These are phyloP conservation scores for Epistrophella euchroma DNA, from an alignment of 2,888 invertebrate genomes.

Conservation along the genomic window DNA sequence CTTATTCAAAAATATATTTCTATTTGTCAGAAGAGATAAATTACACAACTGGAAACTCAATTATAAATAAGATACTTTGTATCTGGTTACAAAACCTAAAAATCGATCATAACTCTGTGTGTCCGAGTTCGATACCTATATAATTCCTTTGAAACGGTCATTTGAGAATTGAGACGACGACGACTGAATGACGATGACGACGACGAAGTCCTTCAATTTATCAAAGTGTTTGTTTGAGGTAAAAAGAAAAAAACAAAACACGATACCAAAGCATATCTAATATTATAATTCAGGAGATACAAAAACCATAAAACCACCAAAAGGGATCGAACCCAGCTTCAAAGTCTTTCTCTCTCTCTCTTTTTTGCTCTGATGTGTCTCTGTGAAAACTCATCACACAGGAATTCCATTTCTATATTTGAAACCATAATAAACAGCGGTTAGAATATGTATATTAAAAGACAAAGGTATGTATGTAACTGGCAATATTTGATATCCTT, in stretches of 20 bases:
- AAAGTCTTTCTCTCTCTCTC: background rate
- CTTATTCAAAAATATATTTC: background rate
- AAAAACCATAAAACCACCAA: slow-evolving; percentile 20
- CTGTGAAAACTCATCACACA: slow-evolving; percentile 50
- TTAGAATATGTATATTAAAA: slow-evolving; percentile 49
- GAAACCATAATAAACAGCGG: slow-evolving; percentile 64
- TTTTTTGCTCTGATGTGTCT: background rate
- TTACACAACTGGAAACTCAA: background rate
- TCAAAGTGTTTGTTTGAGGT: slow-evolving; percentile 45
- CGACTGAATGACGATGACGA: no score
- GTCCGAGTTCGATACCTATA: background rate
- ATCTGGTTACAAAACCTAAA: slow-evolving; percentile 40
- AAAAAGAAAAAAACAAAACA: background rate
- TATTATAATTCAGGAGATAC: slow-evolving; percentile 15
- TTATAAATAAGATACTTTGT: slow-evolving; percentile 13
- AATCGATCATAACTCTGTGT: slow-evolving; percentile 24
- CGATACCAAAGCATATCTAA: background rate
- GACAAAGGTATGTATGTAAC: background rate
- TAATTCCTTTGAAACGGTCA: slow-evolving; percentile 11
- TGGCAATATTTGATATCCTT: slow-evolving; percentile 25
- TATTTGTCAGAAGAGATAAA: slow-evolving; percentile 23
- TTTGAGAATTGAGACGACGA: background rate
- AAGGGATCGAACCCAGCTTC: slow-evolving; percentile 17
- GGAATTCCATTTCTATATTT: slow-evolving; percentile 29
- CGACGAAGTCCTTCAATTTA: slow-evolving; percentile 19